These are phyloP conservation scores for Takifugu rubripes DNA, from an alignment of 2,797 vertebrate species.

Conservation along the genomic window DNA sequence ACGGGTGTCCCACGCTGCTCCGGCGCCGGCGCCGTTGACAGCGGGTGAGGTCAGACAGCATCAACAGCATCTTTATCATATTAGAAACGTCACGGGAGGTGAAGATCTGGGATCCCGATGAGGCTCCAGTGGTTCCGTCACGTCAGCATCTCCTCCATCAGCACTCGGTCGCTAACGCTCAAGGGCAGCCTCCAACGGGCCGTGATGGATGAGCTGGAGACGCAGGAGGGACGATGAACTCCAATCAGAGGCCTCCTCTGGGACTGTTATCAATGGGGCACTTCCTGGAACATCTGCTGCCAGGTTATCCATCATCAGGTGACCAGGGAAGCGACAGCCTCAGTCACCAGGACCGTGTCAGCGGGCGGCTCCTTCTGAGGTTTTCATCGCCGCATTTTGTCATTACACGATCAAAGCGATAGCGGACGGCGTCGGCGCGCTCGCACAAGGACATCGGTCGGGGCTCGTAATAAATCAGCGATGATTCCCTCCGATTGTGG, in stretches of 20 bases:
- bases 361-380: constrained; percentile 34
- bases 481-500: constrained; percentile 33
- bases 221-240: constrained; percentile 29
- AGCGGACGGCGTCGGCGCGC: constrained; percentile 11
- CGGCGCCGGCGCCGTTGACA: too few relatives aligned
- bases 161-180: constrained; percentile 47
- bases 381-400: constrained; percentile 44
- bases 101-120: background rate
- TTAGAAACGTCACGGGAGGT: too few relatives aligned
- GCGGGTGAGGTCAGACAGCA: too few relatives aligned
- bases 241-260: constrained; percentile 46
- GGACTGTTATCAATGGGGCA: constrained; percentile 57
- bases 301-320: constrained; percentile 60
- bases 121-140: constrained; percentile 25
- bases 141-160: constrained; percentile 52
- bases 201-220: constrained; percentile 53
- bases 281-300: constrained; percentile 69
- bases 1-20: too few relatives aligned
- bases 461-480: constrained; percentile 42
- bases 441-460: constrained; percentile 40
- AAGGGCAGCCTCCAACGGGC: constrained; percentile 46
- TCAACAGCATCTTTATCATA: too few relatives aligned
- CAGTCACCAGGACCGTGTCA: constrained; percentile 20
- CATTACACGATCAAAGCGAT: constrained; percentile 49
- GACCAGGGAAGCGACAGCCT: constrained; percentile 24